Conservation (phyloP, 1,140 invertebrate genomes). For the Bombus fervidus region DNA sequence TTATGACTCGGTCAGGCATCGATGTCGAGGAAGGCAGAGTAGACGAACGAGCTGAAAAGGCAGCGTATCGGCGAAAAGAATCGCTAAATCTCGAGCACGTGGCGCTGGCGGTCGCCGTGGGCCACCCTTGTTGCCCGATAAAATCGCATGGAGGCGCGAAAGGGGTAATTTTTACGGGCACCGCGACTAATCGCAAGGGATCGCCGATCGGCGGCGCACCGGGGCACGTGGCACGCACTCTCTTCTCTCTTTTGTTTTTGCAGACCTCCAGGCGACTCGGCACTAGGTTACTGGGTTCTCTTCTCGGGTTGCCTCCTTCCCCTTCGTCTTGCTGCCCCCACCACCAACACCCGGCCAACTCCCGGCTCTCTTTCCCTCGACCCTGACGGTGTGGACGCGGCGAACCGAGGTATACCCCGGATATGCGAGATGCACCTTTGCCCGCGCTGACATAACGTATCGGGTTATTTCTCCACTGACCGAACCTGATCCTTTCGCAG, state of each 20-base stretch:
- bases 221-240: slow-evolving; percentile 75
- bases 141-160: slow-evolving; percentile 27
- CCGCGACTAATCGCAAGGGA: slow-evolving; percentile 59
- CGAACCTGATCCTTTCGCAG: background rate
- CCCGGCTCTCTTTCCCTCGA: slow-evolving; percentile 58
- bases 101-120: background rate
- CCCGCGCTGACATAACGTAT: slow-evolving; percentile 37
- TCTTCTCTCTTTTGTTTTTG: slow-evolving; percentile 79
- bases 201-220: slow-evolving; percentile 64
- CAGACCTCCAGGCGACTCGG: slow-evolving; percentile 77
- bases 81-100: slow-evolving; percentile 18
- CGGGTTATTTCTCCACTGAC: slow-evolving; percentile 11
- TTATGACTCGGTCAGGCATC: no score
- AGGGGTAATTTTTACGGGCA: slow-evolving; percentile 35
- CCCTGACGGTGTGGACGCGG: slow-evolving; percentile 32
- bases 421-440: slow-evolving; percentile 45
- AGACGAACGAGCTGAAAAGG: no score
- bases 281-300: slow-evolving; percentile 80
- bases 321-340: slow-evolving; percentile 66
- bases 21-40: no score
- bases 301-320: slow-evolving; percentile 69
- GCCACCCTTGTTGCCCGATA: slow-evolving; percentile 44
- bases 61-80: slow-evolving; percentile 6
- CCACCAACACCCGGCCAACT: slow-evolving; percentile 50
- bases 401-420: slow-evolving; percentile 35